Evolutionary conservation across 2,797 vertebrate species (phyloP).

Genomic region (Melanotaenia boesemani): DNA sequence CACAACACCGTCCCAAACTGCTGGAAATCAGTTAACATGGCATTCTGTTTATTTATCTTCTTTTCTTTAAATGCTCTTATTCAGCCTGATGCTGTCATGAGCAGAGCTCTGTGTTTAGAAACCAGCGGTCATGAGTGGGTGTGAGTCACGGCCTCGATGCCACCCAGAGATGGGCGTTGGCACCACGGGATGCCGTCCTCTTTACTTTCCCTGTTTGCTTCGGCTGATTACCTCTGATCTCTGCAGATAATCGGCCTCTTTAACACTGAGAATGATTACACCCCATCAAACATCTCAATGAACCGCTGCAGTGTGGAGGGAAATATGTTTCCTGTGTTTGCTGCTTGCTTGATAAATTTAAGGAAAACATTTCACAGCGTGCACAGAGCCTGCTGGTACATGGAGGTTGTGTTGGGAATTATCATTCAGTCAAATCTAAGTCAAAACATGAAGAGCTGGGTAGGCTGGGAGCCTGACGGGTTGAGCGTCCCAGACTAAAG

Average conservation of each 20-base stretch:
- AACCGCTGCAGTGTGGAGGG: too few relatives aligned
- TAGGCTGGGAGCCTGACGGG: too few relatives aligned
- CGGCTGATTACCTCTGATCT: conserved; percentile 22
- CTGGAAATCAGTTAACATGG: neutral
- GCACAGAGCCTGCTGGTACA: neutral
- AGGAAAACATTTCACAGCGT: neutral
- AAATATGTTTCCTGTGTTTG: too few relatives aligned
- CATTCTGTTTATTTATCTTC: conserved; percentile 14
- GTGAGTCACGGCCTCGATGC: conserved; percentile 55
- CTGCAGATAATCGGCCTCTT: conserved; percentile 1
- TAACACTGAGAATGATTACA: neutral
- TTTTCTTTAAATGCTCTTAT: conserved; percentile 21
- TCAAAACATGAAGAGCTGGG: too few relatives aligned
- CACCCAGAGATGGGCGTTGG: conserved; percentile 35
- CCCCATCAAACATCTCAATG: too few relatives aligned
- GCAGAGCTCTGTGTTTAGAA: too few relatives aligned
- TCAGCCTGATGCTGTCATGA: too few relatives aligned
- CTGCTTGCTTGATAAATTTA: neutral
- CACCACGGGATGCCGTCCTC: conserved; percentile 10
- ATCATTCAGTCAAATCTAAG: too few relatives aligned
- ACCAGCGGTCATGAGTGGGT: conserved; percentile 46
- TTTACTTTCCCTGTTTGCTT: neutral
- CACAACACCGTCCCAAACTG: too few relatives aligned
- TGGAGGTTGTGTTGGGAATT: too few relatives aligned
- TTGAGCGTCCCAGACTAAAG: too few relatives aligned